phyloP scores from a whole-genome alignment of 2,797 vertebrate species.

The Peromyscus eremicus region DNA sequence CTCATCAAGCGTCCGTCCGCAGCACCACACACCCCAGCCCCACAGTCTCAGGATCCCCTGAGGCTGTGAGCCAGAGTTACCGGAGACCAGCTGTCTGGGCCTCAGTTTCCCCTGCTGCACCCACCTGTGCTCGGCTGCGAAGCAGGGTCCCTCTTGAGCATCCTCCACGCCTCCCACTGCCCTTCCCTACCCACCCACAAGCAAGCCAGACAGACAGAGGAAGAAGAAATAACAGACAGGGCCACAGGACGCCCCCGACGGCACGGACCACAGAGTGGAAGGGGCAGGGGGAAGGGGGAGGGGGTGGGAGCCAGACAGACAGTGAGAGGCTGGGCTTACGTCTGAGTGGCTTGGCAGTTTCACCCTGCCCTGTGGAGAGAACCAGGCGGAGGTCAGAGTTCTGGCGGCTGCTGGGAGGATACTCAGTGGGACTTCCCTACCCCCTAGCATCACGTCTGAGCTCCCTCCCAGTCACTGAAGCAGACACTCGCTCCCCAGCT shows the following conservation, averaged over 20 bases:
- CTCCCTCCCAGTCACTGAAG: conserved; percentile 18
- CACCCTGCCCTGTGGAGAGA: conserved; percentile 99
- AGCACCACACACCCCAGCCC: background rate
- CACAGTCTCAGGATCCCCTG: no score
- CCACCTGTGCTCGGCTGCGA: background rate
- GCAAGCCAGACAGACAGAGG: conserved; percentile 78
- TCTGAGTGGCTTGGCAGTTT: conserved; percentile 99
- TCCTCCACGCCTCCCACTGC: background rate
- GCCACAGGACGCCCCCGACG: conserved; percentile 65
- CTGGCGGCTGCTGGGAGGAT: conserved; percentile 57
- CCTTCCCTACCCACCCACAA: conserved; percentile 25
- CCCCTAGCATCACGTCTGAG: background rate
- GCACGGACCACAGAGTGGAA: conserved; percentile 77
- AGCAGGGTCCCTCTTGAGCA: background rate
- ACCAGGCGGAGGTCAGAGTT: conserved; percentile 87
- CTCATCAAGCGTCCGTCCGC: fast-evolving
- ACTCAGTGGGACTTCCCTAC: conserved; percentile 1
- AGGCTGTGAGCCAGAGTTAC: background rate
- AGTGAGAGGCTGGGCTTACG: conserved; percentile 95
- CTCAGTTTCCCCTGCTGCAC: background rate
- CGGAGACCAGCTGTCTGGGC: background rate
- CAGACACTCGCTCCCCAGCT: conserved; percentile 1
- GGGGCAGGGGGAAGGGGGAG: background rate
- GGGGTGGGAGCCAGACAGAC: conserved; percentile 86
- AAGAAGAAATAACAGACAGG: conserved; percentile 72